These are phyloP conservation scores for Drosophila nr. fundita DNA, from an alignment of 2,888 invertebrate species.

Conservation along the genomic window DNA sequence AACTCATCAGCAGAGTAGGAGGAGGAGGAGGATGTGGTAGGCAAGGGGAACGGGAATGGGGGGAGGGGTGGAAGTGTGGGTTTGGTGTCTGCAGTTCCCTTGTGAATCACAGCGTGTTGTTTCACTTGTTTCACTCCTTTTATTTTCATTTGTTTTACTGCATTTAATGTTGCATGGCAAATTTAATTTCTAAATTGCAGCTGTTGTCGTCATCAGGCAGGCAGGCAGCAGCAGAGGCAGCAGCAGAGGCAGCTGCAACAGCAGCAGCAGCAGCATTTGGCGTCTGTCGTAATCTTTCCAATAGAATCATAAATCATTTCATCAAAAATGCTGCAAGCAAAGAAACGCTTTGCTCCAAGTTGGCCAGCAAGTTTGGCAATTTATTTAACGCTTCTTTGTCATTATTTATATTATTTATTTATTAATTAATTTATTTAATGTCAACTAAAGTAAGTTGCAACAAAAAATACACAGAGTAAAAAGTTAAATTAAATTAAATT, in stretches of 20 bases:
- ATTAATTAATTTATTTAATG: too few species aligned
- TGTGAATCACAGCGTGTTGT: constrained; percentile 59
- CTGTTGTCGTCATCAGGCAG: constrained; percentile 66
- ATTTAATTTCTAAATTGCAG: constrained; percentile 83
- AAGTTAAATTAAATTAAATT: too few species aligned
- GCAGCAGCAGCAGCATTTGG: constrained; percentile 19
- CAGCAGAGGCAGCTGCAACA: constrained; percentile 7
- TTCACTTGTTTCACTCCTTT: constrained; percentile 7
- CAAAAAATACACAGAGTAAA: too few species aligned
- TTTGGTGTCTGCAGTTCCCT: constrained; percentile 29
- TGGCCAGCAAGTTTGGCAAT: not conserved
- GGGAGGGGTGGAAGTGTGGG: not conserved
- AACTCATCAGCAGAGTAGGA: constrained; percentile 26
- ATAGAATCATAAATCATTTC: constrained; percentile 74
- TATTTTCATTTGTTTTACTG: constrained; percentile 39
- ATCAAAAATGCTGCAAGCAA: constrained; percentile 38
- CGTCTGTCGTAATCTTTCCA: constrained; percentile 63
- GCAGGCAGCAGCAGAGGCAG: constrained; percentile 4
- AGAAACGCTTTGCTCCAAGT: not conserved
- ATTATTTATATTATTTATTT: not conserved
- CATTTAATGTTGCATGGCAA: constrained; percentile 81
- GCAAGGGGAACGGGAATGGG: not conserved
- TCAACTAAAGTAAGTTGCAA: too few species aligned
- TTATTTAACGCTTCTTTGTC: not conserved
- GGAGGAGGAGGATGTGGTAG: not conserved